Conservation (phyloP, 1,140 invertebrate species). For the Stegodyphus dumicola region DNA sequence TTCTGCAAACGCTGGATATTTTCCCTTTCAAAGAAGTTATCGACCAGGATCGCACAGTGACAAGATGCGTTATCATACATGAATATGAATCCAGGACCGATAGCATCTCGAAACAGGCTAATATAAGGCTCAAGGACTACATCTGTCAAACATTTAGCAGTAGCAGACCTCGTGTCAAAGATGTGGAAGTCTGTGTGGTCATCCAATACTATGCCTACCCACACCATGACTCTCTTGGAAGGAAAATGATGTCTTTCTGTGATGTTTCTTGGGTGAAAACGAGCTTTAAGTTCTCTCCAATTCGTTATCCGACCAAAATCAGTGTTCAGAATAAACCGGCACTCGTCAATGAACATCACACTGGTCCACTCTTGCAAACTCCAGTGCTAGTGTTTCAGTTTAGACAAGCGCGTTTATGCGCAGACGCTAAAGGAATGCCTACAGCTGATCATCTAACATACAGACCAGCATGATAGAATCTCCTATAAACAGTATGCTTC, state of each 20-base stretch:
- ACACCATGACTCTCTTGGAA: neutral
- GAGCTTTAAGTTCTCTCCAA: neutral
- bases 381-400: neutral
- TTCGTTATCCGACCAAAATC: neutral
- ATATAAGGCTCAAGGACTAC: neutral
- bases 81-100: conserved; percentile 7
- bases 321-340: neutral
- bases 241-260: conserved; percentile 1
- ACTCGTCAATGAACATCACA: conserved; percentile 2
- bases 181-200: neutral
- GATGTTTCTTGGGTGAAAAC: neutral
- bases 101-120: neutral
- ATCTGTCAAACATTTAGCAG: neutral
- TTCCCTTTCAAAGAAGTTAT: neutral
- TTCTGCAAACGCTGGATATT: neutral
- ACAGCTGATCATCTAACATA: neutral
- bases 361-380: neutral
- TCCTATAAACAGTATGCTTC: neutral
- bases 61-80: neutral
- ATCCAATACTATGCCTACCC: neutral
- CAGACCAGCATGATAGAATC: neutral
- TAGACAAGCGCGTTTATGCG: neutral
- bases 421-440: neutral
- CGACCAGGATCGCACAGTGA: neutral
- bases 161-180: neutral